These are phyloP conservation scores for Tenodera sinensis DNA, from an alignment of 2,888 invertebrate species.

Conservation along the genomic window DNA sequence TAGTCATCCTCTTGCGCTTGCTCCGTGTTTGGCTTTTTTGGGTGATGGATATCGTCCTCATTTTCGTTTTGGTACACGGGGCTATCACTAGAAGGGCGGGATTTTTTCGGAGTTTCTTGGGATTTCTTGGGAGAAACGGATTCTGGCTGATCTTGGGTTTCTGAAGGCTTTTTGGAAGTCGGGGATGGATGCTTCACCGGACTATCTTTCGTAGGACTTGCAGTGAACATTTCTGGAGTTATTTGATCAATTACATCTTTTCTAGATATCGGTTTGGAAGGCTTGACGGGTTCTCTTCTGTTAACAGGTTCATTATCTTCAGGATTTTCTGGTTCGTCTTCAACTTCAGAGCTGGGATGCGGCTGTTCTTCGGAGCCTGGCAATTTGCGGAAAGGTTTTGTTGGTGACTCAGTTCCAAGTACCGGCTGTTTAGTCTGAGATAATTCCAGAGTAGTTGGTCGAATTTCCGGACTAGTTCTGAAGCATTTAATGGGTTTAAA, in stretches of 20 bases:
- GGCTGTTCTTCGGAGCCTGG: neutral
- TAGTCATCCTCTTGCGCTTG: too few relatives aligned
- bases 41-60: neutral
- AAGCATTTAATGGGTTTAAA: conserved; percentile 38
- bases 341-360: neutral
- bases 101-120: neutral
- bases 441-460: conserved; percentile 9
- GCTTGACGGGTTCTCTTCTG: conserved; percentile 25
- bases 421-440: neutral
- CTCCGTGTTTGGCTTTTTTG: neutral
- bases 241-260: neutral
- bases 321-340: neutral
- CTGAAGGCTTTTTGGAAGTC: neutral
- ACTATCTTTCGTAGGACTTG: conserved; percentile 1
- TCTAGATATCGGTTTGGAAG: conserved; percentile 25
- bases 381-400: conserved; percentile 1
- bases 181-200: neutral
- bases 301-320: neutral
- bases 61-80: neutral
- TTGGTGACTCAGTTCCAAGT: conserved; percentile 9
- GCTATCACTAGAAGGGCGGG: neutral
- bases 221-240: conserved; percentile 10
- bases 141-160: neutral
- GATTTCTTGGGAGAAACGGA: neutral
- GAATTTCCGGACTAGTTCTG: conserved; percentile 34